Evolutionary conservation across 2,888 invertebrate species (phyloP), one percentile per base, ranked within the genome.

Genomic region (Odontothrips loti): DNA sequence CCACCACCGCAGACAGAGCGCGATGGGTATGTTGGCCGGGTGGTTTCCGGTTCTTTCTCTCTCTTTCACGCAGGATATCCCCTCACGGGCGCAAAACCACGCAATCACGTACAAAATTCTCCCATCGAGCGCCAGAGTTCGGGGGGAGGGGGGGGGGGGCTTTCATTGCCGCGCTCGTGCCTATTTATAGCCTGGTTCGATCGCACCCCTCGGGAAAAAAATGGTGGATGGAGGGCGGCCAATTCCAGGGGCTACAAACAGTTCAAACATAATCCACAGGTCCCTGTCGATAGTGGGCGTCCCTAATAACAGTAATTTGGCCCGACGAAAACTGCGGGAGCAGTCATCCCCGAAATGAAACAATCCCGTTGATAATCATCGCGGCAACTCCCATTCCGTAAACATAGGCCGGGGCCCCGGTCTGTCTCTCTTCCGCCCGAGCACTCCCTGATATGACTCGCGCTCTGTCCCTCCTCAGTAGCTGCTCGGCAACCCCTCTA

Each of bases 281-380:
- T 17, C 58, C 51, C 58, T 27, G 68, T 75, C 68, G 68, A 75
- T 75, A 75, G 68, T 75, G 68, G 68, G 23, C 27, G 8, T 11
- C 68, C 27, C 68, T 75, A 75, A 75, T 75, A 75, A 75, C 68
- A 75, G 68, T 75, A 75, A 75, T 75, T 75, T 75, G 68, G 23
- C 68, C 68, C 68, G 10, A 23, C 51, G 51, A 75, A 75, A 75
- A 75, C 68, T 75, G 68, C 68, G 68, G 27, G 68, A 20, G 68
- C 68, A 75, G 68, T 75, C 68, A 75, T 27, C 68, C 68, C 68
- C 68, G 68, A 75, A 75, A 75, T 75, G 27, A 43, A 27, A 27
- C 68, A 75, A 75, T 75, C 68, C 68, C 27, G 68, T 27, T 27
- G 68, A 75, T 75, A 75, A 27, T 75, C 68, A 75, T 75, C 68